These are phyloP conservation scores for Sminthurides aquaticus DNA, from an alignment of 2,888 invertebrate genomes.

Conservation along the genomic window DNA sequence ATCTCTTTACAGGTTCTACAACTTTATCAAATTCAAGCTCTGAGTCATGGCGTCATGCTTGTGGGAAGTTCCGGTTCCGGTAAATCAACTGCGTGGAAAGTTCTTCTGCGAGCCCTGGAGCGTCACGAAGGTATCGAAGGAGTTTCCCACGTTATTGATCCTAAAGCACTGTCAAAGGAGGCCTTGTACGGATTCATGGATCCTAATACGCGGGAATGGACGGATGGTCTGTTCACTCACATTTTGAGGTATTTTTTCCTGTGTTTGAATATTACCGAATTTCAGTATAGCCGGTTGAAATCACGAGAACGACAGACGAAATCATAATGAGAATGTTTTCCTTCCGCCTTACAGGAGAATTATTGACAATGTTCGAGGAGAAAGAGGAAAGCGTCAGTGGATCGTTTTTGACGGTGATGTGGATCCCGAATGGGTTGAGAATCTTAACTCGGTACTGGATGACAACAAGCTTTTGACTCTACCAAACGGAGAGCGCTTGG, in stretches of 20 bases:
- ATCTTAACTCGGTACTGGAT: conserved; percentile 96
- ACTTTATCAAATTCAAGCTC: conserved; percentile 95
- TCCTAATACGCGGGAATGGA: conserved; percentile 99
- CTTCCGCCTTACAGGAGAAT: conserved; percentile 82
- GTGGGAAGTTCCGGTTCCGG: conserved; percentile 98
- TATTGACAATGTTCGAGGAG: conserved; percentile 97
- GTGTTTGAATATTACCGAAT: no score
- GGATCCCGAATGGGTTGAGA: conserved; percentile 99
- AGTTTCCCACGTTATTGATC: conserved; percentile 97
- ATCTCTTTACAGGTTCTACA: conserved; percentile 71
- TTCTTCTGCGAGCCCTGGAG: conserved; percentile 88
- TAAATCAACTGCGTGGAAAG: conserved; percentile 92
- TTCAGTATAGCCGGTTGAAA: no score
- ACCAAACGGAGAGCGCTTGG: conserved; percentile 96
- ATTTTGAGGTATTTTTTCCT: conserved; percentile 60
- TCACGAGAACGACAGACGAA: no score
- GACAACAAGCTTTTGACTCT: conserved; percentile 96
- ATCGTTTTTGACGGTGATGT: conserved; percentile 99
- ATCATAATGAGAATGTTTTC: background rate
- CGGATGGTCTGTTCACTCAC: conserved; percentile 97
- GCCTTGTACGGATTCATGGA: conserved; percentile 95
- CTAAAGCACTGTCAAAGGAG: conserved; percentile 98
- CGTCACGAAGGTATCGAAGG: conserved; percentile 88
- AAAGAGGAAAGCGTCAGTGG: conserved; percentile 98
- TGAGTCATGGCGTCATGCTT: conserved; percentile 99